phyloP scores from a whole-genome alignment of 2,888 invertebrate genomes.

The Oscheius sp. region DNA sequence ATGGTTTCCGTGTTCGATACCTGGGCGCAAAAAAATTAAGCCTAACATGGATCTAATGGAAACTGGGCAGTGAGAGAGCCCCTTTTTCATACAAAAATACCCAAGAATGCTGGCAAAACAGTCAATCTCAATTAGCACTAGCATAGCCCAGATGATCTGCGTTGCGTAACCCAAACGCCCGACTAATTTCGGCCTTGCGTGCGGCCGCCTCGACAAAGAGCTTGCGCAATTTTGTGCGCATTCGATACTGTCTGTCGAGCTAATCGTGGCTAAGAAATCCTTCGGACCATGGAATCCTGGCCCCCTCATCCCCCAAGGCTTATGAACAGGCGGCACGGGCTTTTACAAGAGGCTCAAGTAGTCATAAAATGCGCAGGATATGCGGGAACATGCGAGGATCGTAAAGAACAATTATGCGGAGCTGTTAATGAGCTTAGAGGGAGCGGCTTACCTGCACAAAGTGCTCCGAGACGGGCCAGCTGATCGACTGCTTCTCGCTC shows the following conservation, averaged over 20 bases:
- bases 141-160: neutral
- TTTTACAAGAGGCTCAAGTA: slow-evolving; percentile 1
- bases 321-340: slow-evolving; percentile 3
- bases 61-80: too few species aligned
- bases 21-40: too few species aligned
- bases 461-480: slow-evolving; percentile 61
- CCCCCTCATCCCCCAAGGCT: neutral
- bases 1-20: too few species aligned
- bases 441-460: slow-evolving; percentile 50
- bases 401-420: slow-evolving; percentile 29
- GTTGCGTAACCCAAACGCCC: slow-evolving; percentile 25
- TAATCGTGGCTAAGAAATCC: neutral
- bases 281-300: neutral
- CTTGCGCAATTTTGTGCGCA: slow-evolving; percentile 17
- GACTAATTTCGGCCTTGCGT: slow-evolving; percentile 32
- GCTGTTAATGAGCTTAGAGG: neutral
- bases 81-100: too few species aligned
- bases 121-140: neutral
- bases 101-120: too few species aligned
- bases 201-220: slow-evolving; percentile 31
- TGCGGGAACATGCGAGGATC: slow-evolving; percentile 21
- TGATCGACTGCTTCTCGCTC: slow-evolving; percentile 54
- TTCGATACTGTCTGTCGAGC: slow-evolving; percentile 24
- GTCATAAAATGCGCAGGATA: slow-evolving; percentile 17
- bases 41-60: too few species aligned